phyloP scores from a whole-genome alignment of 2,113 vertebrate genomes.

The Silurus asotus region DNA sequence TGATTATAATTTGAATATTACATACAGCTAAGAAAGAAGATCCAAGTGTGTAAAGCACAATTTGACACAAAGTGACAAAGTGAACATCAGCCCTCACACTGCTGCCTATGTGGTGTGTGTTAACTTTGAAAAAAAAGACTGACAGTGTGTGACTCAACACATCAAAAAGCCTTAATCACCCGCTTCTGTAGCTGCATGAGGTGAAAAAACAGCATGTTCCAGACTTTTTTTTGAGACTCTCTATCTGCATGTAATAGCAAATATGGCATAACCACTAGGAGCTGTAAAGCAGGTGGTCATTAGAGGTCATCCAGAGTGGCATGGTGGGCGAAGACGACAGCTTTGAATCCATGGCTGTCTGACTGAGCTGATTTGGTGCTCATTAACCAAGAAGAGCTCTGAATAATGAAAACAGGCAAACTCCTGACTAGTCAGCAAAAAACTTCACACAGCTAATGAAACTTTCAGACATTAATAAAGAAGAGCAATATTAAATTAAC shows the following conservation, averaged over 20 bases:
- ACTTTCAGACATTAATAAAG: background rate
- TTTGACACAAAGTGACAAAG: background rate
- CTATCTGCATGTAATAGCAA: background rate
- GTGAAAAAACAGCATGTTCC: background rate
- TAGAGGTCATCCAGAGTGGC: background rate
- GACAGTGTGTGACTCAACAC: background rate
- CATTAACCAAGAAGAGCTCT: background rate
- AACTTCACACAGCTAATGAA: background rate
- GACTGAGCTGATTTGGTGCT: background rate
- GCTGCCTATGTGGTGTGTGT: background rate
- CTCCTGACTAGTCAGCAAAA: background rate
- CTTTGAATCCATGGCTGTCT: background rate
- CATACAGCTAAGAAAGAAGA: background rate
- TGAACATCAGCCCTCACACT: background rate
- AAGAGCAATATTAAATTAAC: conserved; percentile 1
- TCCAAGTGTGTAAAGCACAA: background rate
- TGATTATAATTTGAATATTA: background rate
- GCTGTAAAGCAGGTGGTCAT: background rate
- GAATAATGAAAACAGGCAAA: background rate
- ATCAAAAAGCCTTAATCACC: background rate
- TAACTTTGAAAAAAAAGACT: background rate
- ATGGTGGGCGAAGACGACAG: background rate
- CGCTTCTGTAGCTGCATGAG: background rate
- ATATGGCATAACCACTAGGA: background rate
- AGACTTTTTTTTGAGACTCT: background rate